A percentile compares a stretch with the other conserved stretches of the same genome.
These are phyloP conservation scores for Monopterus albus DNA, from an alignment of 2,113 vertebrate species.

Conservation along the genomic window DNA sequence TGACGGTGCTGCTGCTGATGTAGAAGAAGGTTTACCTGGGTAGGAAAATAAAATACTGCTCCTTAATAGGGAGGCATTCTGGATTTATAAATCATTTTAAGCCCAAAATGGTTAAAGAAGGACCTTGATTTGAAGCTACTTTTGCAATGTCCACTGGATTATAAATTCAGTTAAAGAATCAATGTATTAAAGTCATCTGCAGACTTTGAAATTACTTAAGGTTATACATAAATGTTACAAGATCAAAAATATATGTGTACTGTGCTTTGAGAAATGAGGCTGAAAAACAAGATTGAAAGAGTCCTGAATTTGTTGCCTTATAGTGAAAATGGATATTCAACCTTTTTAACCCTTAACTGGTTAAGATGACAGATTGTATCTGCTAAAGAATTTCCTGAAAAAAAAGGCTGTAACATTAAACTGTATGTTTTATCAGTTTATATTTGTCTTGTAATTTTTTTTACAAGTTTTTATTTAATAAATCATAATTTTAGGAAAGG, in stretches of 20 bases:
- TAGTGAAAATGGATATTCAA: neutral
- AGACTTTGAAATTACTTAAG: neutral
- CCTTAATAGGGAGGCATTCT: neutral
- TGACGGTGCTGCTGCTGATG: conserved; percentile 78
- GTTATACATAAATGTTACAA: neutral
- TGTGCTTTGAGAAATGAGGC: neutral
- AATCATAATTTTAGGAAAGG: too few relatives aligned
- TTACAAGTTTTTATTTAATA: too few relatives aligned
- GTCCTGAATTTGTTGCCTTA: too few relatives aligned
- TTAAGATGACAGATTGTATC: too few relatives aligned
- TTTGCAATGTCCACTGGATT: neutral
- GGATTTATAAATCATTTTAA: neutral
- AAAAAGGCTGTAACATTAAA: too few relatives aligned
- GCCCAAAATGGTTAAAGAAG: neutral
- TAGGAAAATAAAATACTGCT: neutral
- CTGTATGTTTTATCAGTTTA: too few relatives aligned
- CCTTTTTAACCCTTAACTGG: too few relatives aligned
- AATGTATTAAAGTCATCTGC: neutral
- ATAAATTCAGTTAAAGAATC: neutral
- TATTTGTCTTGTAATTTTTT: too few relatives aligned
- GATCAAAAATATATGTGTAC: neutral
- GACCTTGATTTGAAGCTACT: neutral
- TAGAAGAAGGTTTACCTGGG: conserved; percentile 86
- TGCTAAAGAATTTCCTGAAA: too few relatives aligned
- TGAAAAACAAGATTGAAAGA: too few relatives aligned